phyloP scores from a whole-genome alignment of 2,797 vertebrate genomes.

The Peromyscus melanophrys region DNA sequence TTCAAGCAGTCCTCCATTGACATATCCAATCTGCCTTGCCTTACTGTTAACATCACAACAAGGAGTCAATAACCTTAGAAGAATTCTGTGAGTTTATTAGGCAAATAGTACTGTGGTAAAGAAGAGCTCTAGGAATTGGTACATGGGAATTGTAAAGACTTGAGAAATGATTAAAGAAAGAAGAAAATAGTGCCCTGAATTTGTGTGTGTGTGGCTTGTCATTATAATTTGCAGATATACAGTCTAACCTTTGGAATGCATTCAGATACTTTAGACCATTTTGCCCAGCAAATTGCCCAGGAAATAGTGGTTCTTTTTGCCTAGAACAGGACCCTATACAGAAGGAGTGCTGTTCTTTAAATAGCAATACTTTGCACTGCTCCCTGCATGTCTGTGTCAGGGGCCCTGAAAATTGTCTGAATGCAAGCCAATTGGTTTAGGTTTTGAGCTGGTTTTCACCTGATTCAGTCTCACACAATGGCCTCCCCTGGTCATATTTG shows the following conservation, averaged over 20 bases:
- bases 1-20: background rate
- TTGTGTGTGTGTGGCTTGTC: background rate
- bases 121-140: background rate
- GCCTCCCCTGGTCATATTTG: background rate
- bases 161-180: background rate
- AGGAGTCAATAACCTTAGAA: background rate
- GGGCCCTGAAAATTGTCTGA: background rate
- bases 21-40: background rate
- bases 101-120: constrained; percentile 5
- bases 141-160: background rate
- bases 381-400: background rate
- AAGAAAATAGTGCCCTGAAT: background rate
- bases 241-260: background rate
- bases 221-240: background rate
- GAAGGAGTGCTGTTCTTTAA: background rate
- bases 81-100: constrained; percentile 59
- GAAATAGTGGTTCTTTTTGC: background rate
- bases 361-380: background rate
- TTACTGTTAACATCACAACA: background rate
- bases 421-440: background rate
- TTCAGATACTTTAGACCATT: background rate
- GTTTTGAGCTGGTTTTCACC: background rate
- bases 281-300: background rate
- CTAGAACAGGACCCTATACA: background rate
- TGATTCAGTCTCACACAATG: background rate